These are phyloP conservation scores for Neelides sp. DNA, from an alignment of 1,140 invertebrate species.

Conservation along the genomic window DNA sequence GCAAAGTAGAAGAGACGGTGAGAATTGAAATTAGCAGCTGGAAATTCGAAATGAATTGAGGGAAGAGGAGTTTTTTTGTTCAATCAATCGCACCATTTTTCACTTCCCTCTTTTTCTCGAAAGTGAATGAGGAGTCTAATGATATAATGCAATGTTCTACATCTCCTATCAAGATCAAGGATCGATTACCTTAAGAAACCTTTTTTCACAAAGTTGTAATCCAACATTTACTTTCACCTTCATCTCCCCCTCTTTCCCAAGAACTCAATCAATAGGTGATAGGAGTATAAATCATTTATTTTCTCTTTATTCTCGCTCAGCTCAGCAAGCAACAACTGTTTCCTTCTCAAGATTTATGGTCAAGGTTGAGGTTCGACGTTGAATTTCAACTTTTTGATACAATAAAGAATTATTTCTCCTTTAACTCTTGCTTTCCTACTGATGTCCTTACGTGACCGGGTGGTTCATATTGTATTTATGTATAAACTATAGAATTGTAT, in stretches of 20 bases:
- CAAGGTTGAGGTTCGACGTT: no score
- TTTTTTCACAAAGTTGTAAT: background rate
- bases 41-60: slow-evolving; percentile 11
- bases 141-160: background rate
- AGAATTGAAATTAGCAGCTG: slow-evolving; percentile 14
- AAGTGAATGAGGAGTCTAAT: background rate
- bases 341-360: no score
- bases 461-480: no score
- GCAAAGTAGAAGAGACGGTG: no score
- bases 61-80: background rate
- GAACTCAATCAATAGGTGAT: background rate
- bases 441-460: no score
- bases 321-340: no score
- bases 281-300: no score
- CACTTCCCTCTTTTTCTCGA: slow-evolving; percentile 7
- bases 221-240: slow-evolving; percentile 9
- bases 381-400: no score
- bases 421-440: no score
- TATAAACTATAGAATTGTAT: no score
- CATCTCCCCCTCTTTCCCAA: background rate
- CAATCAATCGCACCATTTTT: background rate
- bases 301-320: no score
- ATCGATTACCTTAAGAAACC: slow-evolving; percentile 6
- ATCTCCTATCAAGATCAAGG: slow-evolving; percentile 4
- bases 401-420: no score